Base-by-base conservation (phyloP, 2,888 invertebrate species). In the Zaprionus lineosus region DNA sequence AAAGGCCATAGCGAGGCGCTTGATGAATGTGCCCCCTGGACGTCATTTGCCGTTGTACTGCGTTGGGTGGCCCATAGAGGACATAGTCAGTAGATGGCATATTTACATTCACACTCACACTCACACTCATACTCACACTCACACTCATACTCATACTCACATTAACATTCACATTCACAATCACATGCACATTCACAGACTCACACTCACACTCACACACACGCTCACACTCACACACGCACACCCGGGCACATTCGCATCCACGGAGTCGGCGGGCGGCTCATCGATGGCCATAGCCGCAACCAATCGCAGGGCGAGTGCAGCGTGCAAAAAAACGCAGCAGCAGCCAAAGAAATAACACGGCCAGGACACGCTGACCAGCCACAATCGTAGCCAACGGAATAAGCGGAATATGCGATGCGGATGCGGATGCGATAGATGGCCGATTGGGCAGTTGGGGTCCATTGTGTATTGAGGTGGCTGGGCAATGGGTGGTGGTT, bases 231-330 rank as follows among this genome's bases (percentile, higher is more conserved):
- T 14, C 31, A 31, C 3, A 5, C 3, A 14, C 3, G 24, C 5
- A 14, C 18, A 24, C 21, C n/a, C n/a, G n/a, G 34, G 14, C 36
- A 46, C 19, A 19, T 11, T 36, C 24, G 24, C 39, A 19, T 8
- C 28, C 11, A 31, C 39, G 21, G 3, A 18, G 31, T 12, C 39
- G 16, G 21, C 39, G 11, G 11, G 24, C 55, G 65, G 60, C 83
- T 74, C 66, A 72, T 82, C 81, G 84, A 84, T 81, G 75, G 60
- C 58, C 37, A 57, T 56, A 61, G 69, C 66, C 74, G 57, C 77
- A 74, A 82, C 82, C 82, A 82, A 82, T 82, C 74, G 82, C 74
- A 83, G 61, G 63, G 67, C 83, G 63, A 82, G 51, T 85, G 85
- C 82, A 78, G 72, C 63, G 51, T 74, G 84, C 79, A 74, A 84